Evolutionary conservation across 2,797 vertebrate genomes (phyloP), one percentile per base, ranked within the genome.

Genomic region (Hydrolagus colliei): DNA sequence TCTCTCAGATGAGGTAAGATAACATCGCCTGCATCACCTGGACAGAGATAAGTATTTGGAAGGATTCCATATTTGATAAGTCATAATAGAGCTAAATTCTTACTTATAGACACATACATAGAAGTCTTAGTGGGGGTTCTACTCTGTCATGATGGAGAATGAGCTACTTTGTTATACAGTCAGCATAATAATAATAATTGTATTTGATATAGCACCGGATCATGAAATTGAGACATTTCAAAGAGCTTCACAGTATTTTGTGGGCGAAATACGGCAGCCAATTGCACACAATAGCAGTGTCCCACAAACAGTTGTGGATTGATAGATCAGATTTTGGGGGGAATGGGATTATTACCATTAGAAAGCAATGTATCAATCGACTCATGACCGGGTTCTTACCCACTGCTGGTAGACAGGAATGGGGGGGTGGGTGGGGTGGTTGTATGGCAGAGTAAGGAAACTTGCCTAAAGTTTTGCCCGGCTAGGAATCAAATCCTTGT

Each of bases 1-100:
- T 88, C 87, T 73, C 32, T 90, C 86, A 0, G 93, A 92, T 0
- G 94, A 96, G 93, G 92, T 94, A 87, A 91, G 89, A 0, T 63
- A 11, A 35, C 52, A 27, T 72, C 71, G 5, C 16, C 22, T 73
- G 72, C 22, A 27, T 73, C 22, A 27, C 5, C 11, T 18, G 72
- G 22, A 27, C 1, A 27, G 22, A 4, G 72, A 4, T 27, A 9
- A 18, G 72, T 73, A 4, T 18, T 27, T 18, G 72, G 22, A 27
- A 10, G 72, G 16, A 18, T 73, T 73, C 22, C 16, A 11, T 5
- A 27, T 18, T 18, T 18, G 22, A 73, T 18, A 73, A 18, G 72
- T 73, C 72, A 73, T 5, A 73, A 73, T 5, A 5, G 22, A 6
- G 16, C 72, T 27, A 5, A 18, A 73, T 27, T 18, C 16, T 6